phyloP scores from a whole-genome alignment of 2,888 invertebrate genomes.

The Uloborus plumipes region DNA sequence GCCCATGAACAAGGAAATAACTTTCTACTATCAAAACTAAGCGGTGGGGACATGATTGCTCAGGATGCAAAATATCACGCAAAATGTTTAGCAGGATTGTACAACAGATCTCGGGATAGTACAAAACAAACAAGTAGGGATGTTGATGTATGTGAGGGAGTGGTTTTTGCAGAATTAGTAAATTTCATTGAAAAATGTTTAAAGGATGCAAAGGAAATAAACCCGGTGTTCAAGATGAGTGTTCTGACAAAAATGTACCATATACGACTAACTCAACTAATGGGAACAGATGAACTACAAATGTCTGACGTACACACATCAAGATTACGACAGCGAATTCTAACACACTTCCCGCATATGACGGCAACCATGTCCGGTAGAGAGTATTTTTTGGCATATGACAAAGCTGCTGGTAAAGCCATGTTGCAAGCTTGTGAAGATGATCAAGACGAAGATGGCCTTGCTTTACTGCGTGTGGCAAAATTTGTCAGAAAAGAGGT shows the following conservation, averaged over 20 bases:
- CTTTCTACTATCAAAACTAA: no score
- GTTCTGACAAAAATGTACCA: constrained; percentile 4
- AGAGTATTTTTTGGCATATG: constrained; percentile 8
- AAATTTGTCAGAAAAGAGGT: constrained; percentile 1
- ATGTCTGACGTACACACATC: not conserved
- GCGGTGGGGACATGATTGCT: no score
- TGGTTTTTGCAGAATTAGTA: constrained; percentile 13
- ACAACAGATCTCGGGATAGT: no score
- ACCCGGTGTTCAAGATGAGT: not conserved
- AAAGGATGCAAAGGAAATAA: constrained; percentile 4
- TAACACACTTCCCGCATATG: not conserved
- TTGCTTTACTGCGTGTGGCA: constrained; percentile 14
- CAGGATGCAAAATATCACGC: no score
- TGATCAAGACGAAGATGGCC: constrained; percentile 9
- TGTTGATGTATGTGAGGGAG: constrained; percentile 12
- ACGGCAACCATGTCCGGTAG: constrained; percentile 1
- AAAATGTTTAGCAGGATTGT: no score
- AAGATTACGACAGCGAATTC: constrained; percentile 3
- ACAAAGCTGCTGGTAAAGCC: constrained; percentile 1
- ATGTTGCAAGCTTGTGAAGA: constrained; percentile 9
- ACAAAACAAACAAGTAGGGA: not conserved
- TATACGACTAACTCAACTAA: not conserved
- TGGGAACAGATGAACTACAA: not conserved
- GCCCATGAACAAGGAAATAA: no score
- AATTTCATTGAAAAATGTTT: not conserved